Conservation (phyloP, 2,888 invertebrate genomes). For the Drosophila diplacantha region DNA sequence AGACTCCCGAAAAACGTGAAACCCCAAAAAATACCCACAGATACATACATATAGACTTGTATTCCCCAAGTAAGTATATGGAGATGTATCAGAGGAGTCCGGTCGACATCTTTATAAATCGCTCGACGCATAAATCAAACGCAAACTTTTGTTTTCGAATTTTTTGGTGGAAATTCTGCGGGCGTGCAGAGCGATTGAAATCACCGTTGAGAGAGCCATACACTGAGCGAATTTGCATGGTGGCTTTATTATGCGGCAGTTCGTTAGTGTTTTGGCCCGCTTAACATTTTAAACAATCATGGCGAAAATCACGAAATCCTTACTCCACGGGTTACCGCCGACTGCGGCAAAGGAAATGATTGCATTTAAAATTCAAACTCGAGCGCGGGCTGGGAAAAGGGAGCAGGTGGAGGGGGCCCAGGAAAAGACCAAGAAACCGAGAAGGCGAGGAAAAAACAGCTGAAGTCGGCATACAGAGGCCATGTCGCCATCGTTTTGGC, state of each 20-base stretch:
- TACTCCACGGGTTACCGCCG: constrained; percentile 39
- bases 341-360: constrained; percentile 73
- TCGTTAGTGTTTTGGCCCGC: constrained; percentile 52
- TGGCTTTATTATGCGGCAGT: constrained; percentile 52
- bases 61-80: constrained; percentile 27
- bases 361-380: constrained; percentile 76
- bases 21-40: constrained; percentile 37
- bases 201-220: constrained; percentile 31
- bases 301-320: constrained; percentile 71
- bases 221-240: constrained; percentile 47
- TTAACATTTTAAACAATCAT: constrained; percentile 64
- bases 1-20: constrained; percentile 51
- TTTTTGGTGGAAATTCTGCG: constrained; percentile 62
- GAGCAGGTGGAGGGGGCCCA: background rate
- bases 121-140: constrained; percentile 67
- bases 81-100: constrained; percentile 26
- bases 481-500: constrained; percentile 50
- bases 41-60: constrained; percentile 32
- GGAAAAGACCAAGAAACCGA: constrained; percentile 23
- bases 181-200: constrained; percentile 61
- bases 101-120: constrained; percentile 70
- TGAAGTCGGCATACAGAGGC: constrained; percentile 67
- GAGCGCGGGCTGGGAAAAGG: constrained; percentile 24
- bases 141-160: constrained; percentile 37
- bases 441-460: constrained; percentile 57